Evolutionary conservation across 2,888 invertebrate species (phyloP).

Genomic region (Myopa tessellatipennis): DNA sequence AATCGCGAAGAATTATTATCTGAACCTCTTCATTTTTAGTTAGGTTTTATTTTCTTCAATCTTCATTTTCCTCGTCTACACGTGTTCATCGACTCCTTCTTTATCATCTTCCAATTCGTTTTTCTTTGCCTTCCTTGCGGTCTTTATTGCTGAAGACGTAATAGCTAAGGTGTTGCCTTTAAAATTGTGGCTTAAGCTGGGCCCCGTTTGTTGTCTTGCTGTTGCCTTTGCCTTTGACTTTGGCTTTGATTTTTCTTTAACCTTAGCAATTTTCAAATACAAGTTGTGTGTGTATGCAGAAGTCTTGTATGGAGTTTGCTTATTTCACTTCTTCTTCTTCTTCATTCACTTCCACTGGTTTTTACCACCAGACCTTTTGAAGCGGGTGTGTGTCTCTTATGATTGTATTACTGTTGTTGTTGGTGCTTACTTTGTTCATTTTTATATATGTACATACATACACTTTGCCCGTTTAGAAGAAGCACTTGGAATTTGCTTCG

Average conservation of each 20-base stretch:
- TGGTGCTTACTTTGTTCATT: conserved; percentile 14
- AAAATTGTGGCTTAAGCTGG: conserved; percentile 16
- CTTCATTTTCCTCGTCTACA: not conserved
- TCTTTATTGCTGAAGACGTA: conserved; percentile 22
- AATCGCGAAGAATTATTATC: conserved; percentile 26
- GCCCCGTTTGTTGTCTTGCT: not conserved
- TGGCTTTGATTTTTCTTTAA: conserved; percentile 36
- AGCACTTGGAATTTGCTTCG: conserved; percentile 18
- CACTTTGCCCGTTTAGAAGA: not conserved
- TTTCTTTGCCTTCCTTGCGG: not conserved
- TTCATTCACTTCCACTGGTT: not conserved
- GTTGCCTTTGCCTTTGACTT: conserved; percentile 43
- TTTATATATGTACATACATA: too few relatives aligned
- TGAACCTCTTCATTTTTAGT: conserved; percentile 17
- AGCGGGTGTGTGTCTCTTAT: not conserved
- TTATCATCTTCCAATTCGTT: not conserved
- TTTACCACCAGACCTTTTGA: conserved; percentile 1
- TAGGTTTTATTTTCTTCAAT: not conserved
- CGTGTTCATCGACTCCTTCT: not conserved
- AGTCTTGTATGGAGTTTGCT: not conserved
- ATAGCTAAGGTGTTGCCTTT: conserved; percentile 1
- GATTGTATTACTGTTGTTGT: conserved; percentile 11
- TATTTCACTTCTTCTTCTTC: not conserved
- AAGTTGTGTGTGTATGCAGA: not conserved
- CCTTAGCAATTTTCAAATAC: conserved; percentile 1